phyloP scores from a whole-genome alignment of 2,113 vertebrate species.

The Centropristis striata region DNA sequence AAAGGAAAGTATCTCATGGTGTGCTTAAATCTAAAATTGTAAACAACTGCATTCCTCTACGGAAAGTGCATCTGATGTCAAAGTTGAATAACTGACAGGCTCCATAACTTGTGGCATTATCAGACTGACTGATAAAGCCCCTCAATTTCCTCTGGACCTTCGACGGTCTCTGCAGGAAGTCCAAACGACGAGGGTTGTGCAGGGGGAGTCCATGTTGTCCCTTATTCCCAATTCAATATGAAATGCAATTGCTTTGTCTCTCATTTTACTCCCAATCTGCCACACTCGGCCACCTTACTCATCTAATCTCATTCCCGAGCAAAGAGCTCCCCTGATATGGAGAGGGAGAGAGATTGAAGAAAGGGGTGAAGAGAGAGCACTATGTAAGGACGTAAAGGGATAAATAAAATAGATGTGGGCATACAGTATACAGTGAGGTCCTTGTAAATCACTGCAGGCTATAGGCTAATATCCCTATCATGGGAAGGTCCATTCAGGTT shows the following conservation, averaged over 20 bases:
- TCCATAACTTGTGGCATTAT: slow-evolving; percentile 41
- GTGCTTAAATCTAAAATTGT: neutral
- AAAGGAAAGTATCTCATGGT: neutral
- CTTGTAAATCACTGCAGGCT: neutral
- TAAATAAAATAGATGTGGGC: slow-evolving; percentile 23
- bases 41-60: neutral
- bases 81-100: slow-evolving; percentile 34
- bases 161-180: slow-evolving; percentile 58
- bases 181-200: slow-evolving; percentile 57
- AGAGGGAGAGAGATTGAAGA: slow-evolving; percentile 42
- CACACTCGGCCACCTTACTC: slow-evolving; percentile 73
- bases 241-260: slow-evolving; percentile 87
- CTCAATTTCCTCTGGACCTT: slow-evolving; percentile 60
- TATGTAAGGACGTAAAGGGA: neutral
- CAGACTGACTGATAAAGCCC: slow-evolving; percentile 47
- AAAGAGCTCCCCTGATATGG: slow-evolving; percentile 70
- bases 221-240: slow-evolving; percentile 89
- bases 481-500: too few relatives aligned
- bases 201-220: slow-evolving; percentile 71
- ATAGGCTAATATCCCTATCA: neutral
- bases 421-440: neutral
- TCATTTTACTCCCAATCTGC: slow-evolving; percentile 82
- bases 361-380: slow-evolving; percentile 17
- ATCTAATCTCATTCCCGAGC: slow-evolving; percentile 73
- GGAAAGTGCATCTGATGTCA: slow-evolving; percentile 3